phyloP scores from a whole-genome alignment of 2,888 invertebrate genomes.

The Ferrisia virgata region DNA sequence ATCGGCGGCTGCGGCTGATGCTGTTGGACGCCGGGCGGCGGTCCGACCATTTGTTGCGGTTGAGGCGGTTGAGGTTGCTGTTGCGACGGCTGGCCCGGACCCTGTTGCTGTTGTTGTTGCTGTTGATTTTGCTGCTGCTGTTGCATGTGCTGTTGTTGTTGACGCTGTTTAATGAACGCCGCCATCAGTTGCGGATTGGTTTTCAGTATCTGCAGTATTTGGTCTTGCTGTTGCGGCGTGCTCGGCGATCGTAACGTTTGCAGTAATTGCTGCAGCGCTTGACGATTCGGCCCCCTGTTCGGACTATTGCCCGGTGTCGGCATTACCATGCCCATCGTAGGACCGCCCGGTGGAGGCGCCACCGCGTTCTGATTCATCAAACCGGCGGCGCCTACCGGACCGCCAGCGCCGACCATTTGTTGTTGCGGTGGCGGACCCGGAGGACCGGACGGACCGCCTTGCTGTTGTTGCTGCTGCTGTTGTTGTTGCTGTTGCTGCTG shows the following conservation, averaged over 20 bases:
- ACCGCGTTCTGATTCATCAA: constrained; percentile 46
- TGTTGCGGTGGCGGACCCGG: constrained; percentile 56
- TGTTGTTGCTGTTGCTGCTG: too few species aligned
- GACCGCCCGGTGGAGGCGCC: constrained; percentile 24
- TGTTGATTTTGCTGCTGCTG: constrained; percentile 52
- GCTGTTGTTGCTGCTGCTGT: too few species aligned
- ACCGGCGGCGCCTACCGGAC: constrained; percentile 52
- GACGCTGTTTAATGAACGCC: constrained; percentile 72
- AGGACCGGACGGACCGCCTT: constrained; percentile 52
- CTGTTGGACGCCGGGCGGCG: constrained; percentile 57
- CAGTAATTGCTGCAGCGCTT: constrained; percentile 81
- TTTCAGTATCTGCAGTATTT: constrained; percentile 83
- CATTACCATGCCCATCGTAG: constrained; percentile 48
- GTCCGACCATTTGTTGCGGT: constrained; percentile 57
- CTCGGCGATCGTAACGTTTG: constrained; percentile 85
- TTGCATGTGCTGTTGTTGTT: constrained; percentile 53
- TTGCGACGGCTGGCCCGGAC: constrained; percentile 61
- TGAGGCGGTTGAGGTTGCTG: constrained; percentile 54
- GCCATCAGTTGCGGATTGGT: constrained; percentile 94
- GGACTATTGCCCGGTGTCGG: constrained; percentile 51
- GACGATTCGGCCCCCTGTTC: constrained; percentile 50
- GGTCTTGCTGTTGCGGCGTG: constrained; percentile 87
- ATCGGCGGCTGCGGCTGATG: constrained; percentile 54
- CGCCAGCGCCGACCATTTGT: constrained; percentile 53
- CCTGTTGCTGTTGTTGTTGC: constrained; percentile 54